A percentile compares a stretch with the other conserved stretches of the same genome.
These are phyloP conservation scores for Brachyistius frenatus DNA, from an alignment of 2,113 vertebrate species.

Conservation along the genomic window DNA sequence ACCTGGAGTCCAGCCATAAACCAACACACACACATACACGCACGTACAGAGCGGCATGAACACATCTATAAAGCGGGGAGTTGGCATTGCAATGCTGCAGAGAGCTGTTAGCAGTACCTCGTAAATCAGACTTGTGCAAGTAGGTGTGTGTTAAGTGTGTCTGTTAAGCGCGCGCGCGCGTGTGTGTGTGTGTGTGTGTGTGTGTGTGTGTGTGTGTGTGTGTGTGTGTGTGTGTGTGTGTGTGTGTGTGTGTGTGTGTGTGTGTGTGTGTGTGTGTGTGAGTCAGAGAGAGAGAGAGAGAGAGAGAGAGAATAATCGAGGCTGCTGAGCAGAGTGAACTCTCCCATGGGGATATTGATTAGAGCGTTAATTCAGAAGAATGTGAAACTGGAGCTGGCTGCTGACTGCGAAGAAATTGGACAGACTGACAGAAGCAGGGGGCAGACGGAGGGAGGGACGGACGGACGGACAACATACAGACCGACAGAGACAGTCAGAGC, in stretches of 20 bases:
- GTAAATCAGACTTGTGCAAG: constrained; percentile 76
- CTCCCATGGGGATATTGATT: constrained; percentile 80
- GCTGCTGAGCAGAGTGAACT: constrained; percentile 66
- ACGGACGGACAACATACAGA: constrained; percentile 21
- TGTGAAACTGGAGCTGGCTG: constrained; percentile 70
- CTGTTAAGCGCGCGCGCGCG: background rate
- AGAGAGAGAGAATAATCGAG: constrained; percentile 59
- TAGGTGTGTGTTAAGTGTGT: constrained; percentile 48
- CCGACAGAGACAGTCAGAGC: constrained; percentile 31
- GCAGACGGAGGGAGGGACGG: background rate
- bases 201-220: constrained; percentile 31
- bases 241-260: constrained; percentile 44
- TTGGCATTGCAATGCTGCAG: constrained; percentile 74
- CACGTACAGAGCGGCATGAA: background rate
- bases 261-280: constrained; percentile 27
- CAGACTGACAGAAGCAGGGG: constrained; percentile 61
- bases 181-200: constrained; percentile 44
- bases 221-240: constrained; percentile 12
- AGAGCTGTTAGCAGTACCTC: constrained; percentile 73
- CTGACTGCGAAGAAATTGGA: constrained; percentile 73
- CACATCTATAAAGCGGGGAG: constrained; percentile 67
- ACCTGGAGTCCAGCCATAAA: constrained; percentile 76
- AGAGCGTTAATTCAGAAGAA: constrained; percentile 77
- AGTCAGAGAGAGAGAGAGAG: constrained; percentile 32
- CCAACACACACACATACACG: constrained; percentile 39